Evolutionary conservation across 2,113 vertebrate species (phyloP).

Genomic region (Meleagris gallopavo): DNA sequence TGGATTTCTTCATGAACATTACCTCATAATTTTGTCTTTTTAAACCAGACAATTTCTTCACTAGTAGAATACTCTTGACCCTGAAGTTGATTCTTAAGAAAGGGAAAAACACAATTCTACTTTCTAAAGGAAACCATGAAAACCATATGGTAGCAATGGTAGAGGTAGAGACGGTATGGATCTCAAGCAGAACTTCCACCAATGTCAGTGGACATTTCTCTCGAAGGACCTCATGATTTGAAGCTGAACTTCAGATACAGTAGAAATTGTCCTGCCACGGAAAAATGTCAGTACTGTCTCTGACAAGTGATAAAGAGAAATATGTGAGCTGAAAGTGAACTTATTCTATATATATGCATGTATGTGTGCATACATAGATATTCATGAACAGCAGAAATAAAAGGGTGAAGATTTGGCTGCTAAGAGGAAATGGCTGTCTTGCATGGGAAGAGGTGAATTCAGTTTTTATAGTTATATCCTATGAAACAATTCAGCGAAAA

Average conservation of each 20-base stretch:
- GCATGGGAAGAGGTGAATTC: neutral
- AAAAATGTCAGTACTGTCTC: neutral
- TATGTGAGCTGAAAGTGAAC: neutral
- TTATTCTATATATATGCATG: neutral
- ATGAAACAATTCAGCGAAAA: constrained; percentile 13
- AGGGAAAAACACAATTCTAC: neutral
- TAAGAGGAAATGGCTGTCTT: neutral
- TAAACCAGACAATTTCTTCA: neutral
- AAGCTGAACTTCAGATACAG: neutral
- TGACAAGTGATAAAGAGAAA: neutral
- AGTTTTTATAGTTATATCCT: constrained; percentile 13
- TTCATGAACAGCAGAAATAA: neutral
- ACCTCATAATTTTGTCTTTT: neutral
- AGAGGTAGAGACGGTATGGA: neutral
- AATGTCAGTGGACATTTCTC: neutral
- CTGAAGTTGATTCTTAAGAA: neutral
- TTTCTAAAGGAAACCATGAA: neutral
- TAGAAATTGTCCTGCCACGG: neutral
- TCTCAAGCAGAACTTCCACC: neutral
- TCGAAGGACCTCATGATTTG: neutral
- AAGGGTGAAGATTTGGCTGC: neutral
- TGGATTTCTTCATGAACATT: neutral
- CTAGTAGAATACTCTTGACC: neutral
- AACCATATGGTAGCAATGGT: neutral
- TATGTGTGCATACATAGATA: neutral